Percentiles rank a stretch among this genome's conserved stretches.
Evolutionary conservation across 2,797 vertebrate species (phyloP).

Genomic region (Neosalanx taihuensis): DNA sequence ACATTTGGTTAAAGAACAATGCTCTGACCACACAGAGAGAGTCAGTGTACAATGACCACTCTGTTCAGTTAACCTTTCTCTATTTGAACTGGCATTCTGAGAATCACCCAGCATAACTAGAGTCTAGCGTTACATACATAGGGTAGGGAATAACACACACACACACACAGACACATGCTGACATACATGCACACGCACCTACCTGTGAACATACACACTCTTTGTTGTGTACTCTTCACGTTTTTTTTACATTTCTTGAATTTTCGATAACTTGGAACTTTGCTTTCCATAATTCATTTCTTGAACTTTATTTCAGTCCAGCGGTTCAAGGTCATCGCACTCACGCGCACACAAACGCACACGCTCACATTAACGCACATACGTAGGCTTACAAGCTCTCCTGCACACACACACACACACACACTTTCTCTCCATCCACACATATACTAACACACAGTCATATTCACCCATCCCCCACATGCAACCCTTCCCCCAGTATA

Average conservation of each 20-base stretch:
- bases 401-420: constrained; percentile 1
- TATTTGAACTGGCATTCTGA: constrained; percentile 40
- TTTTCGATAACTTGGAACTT: neutral
- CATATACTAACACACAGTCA: neutral
- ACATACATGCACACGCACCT: constrained; percentile 20
- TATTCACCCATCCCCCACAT: constrained; percentile 14
- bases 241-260: neutral
- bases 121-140: constrained; percentile 3
- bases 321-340: constrained; percentile 3
- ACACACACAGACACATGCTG: constrained; percentile 34
- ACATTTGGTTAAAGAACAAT: constrained; percentile 50
- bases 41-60: constrained; percentile 38
- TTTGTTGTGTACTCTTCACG: neutral
- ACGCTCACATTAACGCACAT: constrained; percentile 1
- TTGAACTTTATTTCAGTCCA: neutral
- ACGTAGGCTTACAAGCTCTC: constrained; percentile 10
- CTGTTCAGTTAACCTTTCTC: constrained; percentile 47
- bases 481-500: neutral
- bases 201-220: constrained; percentile 13
- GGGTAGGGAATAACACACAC: constrained; percentile 38
- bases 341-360: neutral
- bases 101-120: constrained; percentile 22
- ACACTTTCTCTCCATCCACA: neutral
- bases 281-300: neutral
- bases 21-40: constrained; percentile 27